Conservation (phyloP, 2,888 invertebrate species). For the Hoplodrina ambigua region DNA sequence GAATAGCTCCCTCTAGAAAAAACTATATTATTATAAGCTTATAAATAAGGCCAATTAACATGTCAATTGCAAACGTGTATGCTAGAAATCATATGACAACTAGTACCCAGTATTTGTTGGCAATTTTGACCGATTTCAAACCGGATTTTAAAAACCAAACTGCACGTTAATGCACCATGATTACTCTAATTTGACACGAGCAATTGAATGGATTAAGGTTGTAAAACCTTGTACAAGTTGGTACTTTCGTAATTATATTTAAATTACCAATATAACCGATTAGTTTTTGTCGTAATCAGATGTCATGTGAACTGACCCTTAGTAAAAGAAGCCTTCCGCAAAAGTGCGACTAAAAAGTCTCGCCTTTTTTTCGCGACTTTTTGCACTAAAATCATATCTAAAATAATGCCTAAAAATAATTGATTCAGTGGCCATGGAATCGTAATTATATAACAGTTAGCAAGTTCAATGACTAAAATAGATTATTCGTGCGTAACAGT, state of each 20-base stretch:
- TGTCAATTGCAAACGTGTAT: background rate
- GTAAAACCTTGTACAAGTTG: slow-evolving; percentile 32
- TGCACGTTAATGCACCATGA: slow-evolving; percentile 1
- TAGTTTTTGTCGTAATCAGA: slow-evolving; percentile 11
- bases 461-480: slow-evolving; percentile 85
- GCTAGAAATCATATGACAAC: too few relatives aligned
- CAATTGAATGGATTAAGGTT: slow-evolving; percentile 19
- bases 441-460: slow-evolving; percentile 74
- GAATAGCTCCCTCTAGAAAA: too few relatives aligned
- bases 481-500: slow-evolving; percentile 80
- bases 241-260: slow-evolving; percentile 7
- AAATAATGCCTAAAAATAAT: slow-evolving; percentile 49
- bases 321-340: slow-evolving; percentile 56
- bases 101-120: too few relatives aligned
- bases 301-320: slow-evolving; percentile 57
- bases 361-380: slow-evolving; percentile 20
- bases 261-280: background rate
- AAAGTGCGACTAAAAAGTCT: slow-evolving; percentile 26
- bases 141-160: background rate
- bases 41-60: background rate
- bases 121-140: too few relatives aligned
- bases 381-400: slow-evolving; percentile 14
- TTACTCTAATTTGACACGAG: slow-evolving; percentile 1
- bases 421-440: slow-evolving; percentile 64
- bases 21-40: background rate